Base-by-base conservation (phyloP, 2,888 invertebrate genomes). In the Ganaspis brasiliensis region DNA sequence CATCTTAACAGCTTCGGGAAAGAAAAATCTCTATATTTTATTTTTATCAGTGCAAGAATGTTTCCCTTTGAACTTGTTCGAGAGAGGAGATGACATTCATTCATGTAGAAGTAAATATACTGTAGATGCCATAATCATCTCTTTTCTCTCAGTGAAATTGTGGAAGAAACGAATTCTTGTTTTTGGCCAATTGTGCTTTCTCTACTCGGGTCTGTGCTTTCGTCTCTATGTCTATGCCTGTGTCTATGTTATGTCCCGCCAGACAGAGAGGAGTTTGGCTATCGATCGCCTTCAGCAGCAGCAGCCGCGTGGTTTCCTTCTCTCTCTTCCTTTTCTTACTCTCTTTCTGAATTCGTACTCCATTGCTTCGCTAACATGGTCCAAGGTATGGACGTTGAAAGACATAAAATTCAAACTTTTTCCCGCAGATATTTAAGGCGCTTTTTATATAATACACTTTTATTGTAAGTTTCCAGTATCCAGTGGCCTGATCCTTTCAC, bases 231-330 rank as follows among this genome's bases (percentile, higher is more conserved):
- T 81, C 80, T 78, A 72, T 74, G 77, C 75, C 61, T 77, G 78
- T 85, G 84, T 84, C 84, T 83, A 83, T 86, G 86, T 86, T 86
- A 84, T 82, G 85, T 87, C 83, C 84, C 87, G 86, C 85, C 87
- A 88, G 88, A 87, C 88, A 82, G 83, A 88, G 88, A 87, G 87
- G 87, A 89, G 90, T 90, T 90, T 89, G 89, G 89, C 89, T 89
- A 90, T 91, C 91, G 90, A 91, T 90, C 89, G 88, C 80, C 85
- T 79, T 76, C 76, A 81, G 78, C 76, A 75, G 81, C 81, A 83
- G 84, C 84, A 85, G 85, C 86, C 87, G 86, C 87, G 86, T 87
- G 86, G 83, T 87, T 87, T 83, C 86, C 87, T 81, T 74, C 77
- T 76, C 76, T 76, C 75, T 80, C 77, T 56, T 75, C 72, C 73